These are phyloP conservation scores for Eretmochelys imbricata DNA, from an alignment of 2,113 vertebrate species.

Conservation along the genomic window DNA sequence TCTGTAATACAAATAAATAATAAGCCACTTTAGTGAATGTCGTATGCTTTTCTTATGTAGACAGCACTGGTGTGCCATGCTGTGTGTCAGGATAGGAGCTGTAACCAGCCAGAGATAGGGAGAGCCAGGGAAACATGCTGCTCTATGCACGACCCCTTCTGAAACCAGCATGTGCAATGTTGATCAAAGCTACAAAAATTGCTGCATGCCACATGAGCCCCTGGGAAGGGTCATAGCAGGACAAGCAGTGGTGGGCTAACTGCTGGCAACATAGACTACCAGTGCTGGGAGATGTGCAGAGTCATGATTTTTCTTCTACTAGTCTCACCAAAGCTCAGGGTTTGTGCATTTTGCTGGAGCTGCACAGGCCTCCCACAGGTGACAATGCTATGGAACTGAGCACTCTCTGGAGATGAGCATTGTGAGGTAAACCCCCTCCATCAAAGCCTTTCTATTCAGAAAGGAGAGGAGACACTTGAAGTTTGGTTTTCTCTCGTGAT, in stretches of 20 bases:
- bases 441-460: neutral
- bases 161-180: neutral
- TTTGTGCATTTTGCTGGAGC: neutral
- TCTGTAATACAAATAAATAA: neutral
- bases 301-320: neutral
- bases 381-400: neutral
- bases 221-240: accelerated
- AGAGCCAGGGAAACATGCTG: neutral
- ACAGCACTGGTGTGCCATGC: neutral
- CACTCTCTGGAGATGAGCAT: neutral
- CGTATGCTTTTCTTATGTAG: accelerated
- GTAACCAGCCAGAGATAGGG: neutral
- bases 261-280: neutral
- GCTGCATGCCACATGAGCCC: neutral
- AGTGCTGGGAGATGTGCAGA: neutral
- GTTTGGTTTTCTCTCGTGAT: neutral
- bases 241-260: neutral
- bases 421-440: neutral
- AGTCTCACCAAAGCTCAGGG: neutral
- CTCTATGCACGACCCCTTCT: accelerated
- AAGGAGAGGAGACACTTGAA: neutral
- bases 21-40: neutral
- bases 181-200: neutral
- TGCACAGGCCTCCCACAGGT: neutral
- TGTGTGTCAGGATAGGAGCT: neutral